These are phyloP conservation scores for Micrasema minimum DNA, from an alignment of 1,140 invertebrate species.

Conservation along the genomic window DNA sequence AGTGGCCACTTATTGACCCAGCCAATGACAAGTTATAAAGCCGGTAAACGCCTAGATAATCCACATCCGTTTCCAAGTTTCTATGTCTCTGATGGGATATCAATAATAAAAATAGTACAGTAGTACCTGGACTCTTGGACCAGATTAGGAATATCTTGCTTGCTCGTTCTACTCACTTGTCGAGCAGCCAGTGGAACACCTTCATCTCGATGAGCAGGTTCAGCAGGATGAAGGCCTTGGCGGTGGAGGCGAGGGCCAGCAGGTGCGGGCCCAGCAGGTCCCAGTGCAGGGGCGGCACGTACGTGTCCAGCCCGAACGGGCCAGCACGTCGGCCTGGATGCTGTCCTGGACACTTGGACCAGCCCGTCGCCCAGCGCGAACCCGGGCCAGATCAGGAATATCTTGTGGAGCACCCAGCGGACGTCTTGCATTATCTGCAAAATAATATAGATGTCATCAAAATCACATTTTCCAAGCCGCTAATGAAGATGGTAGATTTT, in stretches of 20 bases:
- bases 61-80: too few species aligned
- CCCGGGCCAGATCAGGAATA: slow-evolving; percentile 72
- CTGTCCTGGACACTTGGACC: slow-evolving; percentile 74
- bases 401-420: slow-evolving; percentile 69
- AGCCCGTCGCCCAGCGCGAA: slow-evolving; percentile 73
- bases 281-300: slow-evolving; percentile 69
- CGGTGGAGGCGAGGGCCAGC: slow-evolving; percentile 64
- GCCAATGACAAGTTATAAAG: too few species aligned
- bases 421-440: slow-evolving; percentile 58
- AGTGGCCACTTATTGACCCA: too few species aligned
- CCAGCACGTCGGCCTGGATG: slow-evolving; percentile 68
- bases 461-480: too few species aligned
- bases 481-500: too few species aligned
- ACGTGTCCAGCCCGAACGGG: slow-evolving; percentile 75
- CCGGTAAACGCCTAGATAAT: too few species aligned
- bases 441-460: too few species aligned
- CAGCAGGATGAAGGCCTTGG: slow-evolving; percentile 63
- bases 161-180: slow-evolving; percentile 59
- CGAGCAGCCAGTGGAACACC: slow-evolving; percentile 56
- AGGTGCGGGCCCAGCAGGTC: slow-evolving; percentile 69
- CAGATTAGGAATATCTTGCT: too few species aligned
- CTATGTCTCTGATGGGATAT: too few species aligned
- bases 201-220: slow-evolving; percentile 72
- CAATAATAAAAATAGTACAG: too few species aligned
- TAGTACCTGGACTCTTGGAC: too few species aligned